A percentile compares a stretch with the other conserved stretches of the same genome.
Conservation (phyloP, 2,113 vertebrate genomes). For the Tenrec ecaudatus region DNA sequence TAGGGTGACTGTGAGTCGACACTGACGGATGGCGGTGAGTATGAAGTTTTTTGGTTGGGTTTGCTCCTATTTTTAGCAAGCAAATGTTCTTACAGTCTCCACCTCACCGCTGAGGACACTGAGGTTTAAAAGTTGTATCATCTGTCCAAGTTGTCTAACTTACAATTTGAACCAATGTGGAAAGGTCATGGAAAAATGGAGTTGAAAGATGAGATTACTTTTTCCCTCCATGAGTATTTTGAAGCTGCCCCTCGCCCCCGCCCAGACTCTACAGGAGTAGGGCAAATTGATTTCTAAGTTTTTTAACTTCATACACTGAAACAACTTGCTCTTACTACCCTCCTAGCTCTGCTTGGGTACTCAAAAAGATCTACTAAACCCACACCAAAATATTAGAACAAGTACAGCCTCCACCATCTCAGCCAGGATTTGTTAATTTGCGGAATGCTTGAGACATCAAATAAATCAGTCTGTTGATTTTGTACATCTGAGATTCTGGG, state of each 20-base stretch:
- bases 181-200: no score
- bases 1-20: no score
- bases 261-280: not conserved
- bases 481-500: not conserved
- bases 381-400: conserved; percentile 25
- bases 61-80: no score
- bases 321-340: not conserved
- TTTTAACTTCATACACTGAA: conserved; percentile 20
- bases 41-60: no score
- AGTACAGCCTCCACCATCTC: not conserved
- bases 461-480: conserved; percentile 9
- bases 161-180: not conserved
- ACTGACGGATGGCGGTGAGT: no score
- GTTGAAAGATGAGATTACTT: no score
- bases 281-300: conserved; percentile 24
- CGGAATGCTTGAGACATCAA: conserved; percentile 49
- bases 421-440: not conserved
- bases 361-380: conserved; percentile 35
- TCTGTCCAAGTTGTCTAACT: not conserved
- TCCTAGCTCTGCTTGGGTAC: not conserved
- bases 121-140: conserved; percentile 25
- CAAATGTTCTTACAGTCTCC: not conserved
- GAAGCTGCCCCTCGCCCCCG: no score
- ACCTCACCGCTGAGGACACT: conserved; percentile 1
- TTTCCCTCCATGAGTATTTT: no score